Conservation (phyloP, 23 tunicate genomes). For the Trididemnum miniatum region DNA sequence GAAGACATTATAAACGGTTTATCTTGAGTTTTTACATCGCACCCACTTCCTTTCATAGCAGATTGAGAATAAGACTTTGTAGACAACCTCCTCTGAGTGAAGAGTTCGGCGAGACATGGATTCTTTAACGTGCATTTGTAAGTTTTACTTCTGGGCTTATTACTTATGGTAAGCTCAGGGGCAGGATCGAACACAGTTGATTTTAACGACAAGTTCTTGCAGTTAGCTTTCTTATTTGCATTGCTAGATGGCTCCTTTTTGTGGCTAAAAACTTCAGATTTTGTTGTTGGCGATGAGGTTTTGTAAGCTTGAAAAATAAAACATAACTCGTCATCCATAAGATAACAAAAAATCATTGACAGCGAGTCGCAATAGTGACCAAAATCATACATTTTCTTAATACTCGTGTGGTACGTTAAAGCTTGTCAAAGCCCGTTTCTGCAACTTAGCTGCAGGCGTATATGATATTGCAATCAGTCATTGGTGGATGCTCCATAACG, state of each 20-base stretch:
- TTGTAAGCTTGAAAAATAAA: neutral
- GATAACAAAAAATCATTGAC: too few species aligned
- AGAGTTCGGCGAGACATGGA: neutral
- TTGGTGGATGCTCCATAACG: too few species aligned
- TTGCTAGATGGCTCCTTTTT: neutral
- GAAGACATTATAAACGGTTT: conserved; percentile 3
- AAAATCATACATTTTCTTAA: too few species aligned
- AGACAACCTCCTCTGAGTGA: neutral
- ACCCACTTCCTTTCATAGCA: conserved; percentile 11
- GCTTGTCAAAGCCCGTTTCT: too few species aligned
- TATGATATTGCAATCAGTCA: too few species aligned
- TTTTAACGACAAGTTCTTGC: neutral
- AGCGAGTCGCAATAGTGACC: too few species aligned
- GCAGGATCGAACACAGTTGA: conserved; percentile 3
- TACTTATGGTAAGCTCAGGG: neutral
- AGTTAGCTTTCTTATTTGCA: neutral
- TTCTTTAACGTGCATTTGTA: neutral
- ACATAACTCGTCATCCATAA: too few species aligned
- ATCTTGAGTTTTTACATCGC: neutral
- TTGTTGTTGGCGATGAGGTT: neutral
- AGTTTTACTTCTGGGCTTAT: conserved; percentile 9
- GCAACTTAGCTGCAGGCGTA: too few species aligned
- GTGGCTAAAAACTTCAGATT: too few species aligned
- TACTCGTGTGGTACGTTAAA: too few species aligned
- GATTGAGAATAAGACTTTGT: neutral